phyloP scores from a whole-genome alignment of 2,888 invertebrate species.

The Altica lythri region DNA sequence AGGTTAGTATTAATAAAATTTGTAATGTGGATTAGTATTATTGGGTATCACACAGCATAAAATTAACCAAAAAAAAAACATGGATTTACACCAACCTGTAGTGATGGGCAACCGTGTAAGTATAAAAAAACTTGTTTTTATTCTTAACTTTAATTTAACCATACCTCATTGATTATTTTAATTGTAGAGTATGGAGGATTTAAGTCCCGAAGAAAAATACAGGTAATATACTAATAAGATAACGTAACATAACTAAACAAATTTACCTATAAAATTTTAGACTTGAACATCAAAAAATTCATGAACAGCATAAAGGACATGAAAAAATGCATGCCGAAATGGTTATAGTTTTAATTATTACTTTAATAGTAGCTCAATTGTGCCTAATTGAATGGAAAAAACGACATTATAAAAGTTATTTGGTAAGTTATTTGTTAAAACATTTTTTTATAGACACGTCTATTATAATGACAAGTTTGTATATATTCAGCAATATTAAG shows the following conservation, averaged over 20 bases:
- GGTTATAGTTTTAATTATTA: constrained; percentile 88
- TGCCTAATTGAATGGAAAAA: constrained; percentile 95
- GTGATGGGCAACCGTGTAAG: constrained; percentile 60
- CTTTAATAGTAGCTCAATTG: constrained; percentile 88
- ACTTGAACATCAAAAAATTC: constrained; percentile 79
- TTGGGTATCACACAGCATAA: too few relatives aligned
- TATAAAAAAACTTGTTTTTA: constrained; percentile 28
- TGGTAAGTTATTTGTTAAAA: constrained; percentile 70
- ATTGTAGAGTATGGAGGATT: constrained; percentile 71
- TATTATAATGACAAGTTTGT: background rate
- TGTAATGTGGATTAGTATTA: too few relatives aligned
- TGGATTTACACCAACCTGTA: constrained; percentile 61
- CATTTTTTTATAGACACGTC: too few relatives aligned
- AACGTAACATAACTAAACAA: constrained; percentile 10
- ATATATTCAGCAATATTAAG: too few relatives aligned
- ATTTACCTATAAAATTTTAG: constrained; percentile 55
- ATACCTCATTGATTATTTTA: constrained; percentile 35
- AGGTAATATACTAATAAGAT: constrained; percentile 60
- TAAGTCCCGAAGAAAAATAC: constrained; percentile 77
- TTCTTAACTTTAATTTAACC: constrained; percentile 4
- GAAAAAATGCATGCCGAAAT: constrained; percentile 99
- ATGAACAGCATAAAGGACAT: constrained; percentile 88
- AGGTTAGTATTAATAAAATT: too few relatives aligned
- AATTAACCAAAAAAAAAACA: constrained; percentile 32
- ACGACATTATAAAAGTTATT: constrained; percentile 90